Percentiles rank a stretch among this genome's conserved stretches.
phyloP scores from a whole-genome alignment of 2,888 invertebrate genomes.

The Nymphalis urticae region DNA sequence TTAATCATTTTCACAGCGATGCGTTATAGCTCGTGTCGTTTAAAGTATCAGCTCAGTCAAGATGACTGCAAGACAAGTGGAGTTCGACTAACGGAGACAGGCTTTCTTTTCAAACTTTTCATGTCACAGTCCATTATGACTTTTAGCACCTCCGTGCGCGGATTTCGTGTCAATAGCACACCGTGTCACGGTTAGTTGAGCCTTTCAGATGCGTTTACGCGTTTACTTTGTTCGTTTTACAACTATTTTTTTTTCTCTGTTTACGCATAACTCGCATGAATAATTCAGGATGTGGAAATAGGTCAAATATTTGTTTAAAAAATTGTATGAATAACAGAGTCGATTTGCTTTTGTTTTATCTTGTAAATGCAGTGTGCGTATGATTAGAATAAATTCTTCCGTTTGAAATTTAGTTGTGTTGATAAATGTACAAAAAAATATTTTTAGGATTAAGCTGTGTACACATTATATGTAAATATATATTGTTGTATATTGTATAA shows the following conservation, averaged over 20 bases:
- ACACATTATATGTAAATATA: no score
- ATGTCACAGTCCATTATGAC: conserved; percentile 62
- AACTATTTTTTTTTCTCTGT: conserved; percentile 1
- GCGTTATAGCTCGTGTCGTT: neutral
- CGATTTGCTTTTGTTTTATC: no score
- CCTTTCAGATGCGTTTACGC: conserved; percentile 21
- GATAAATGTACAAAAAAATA: no score
- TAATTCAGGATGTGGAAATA: conserved; percentile 4
- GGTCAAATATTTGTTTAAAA: conserved; percentile 18
- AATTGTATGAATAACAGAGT: neutral
- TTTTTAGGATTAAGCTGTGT: no score
- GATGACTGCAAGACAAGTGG: conserved; percentile 19
- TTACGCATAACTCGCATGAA: neutral
- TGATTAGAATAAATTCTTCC: no score
- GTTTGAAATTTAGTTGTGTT: no score
- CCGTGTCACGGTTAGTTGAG: conserved; percentile 51
- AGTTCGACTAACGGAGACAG: conserved; percentile 57
- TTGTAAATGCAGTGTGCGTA: no score
- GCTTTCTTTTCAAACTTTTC: conserved; percentile 57
- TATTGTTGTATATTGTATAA: no score
- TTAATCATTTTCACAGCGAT: conserved; percentile 29
- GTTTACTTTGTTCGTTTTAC: conserved; percentile 15
- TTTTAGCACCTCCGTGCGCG: conserved; percentile 66
- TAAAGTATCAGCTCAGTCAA: conserved; percentile 15
- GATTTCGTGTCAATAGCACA: conserved; percentile 57